Percentiles rank a stretch among this genome's conserved stretches.
Conservation (phyloP, 2,797 vertebrate species). For the Anolis apletophallus region DNA sequence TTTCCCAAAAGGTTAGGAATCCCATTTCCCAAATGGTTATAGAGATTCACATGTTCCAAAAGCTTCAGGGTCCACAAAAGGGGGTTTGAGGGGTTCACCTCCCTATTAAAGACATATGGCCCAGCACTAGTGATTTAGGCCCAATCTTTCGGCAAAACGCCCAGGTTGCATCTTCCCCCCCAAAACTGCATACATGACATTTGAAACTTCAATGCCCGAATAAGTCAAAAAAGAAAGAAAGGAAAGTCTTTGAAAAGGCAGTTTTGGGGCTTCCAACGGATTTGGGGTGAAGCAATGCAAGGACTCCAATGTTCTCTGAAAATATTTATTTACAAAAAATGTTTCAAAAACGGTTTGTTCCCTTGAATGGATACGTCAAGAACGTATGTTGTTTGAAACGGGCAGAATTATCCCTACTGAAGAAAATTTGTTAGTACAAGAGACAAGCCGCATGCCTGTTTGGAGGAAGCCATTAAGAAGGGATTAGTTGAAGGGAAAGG, state of each 20-base stretch:
- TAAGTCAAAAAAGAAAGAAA: not conserved
- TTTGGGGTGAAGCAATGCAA: slow-evolving; percentile 69
- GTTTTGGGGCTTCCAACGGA: slow-evolving; percentile 52
- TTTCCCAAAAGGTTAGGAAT: too few relatives aligned
- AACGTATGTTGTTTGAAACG: slow-evolving; percentile 16
- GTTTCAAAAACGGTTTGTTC: slow-evolving; percentile 54
- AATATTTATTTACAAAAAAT: slow-evolving; percentile 30
- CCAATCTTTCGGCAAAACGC: not conserved
- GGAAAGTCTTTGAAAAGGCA: slow-evolving; percentile 51
- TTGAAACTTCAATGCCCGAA: slow-evolving; percentile 53
- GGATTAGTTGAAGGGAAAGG: slow-evolving; percentile 86
- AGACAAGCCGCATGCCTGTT: slow-evolving; percentile 88
- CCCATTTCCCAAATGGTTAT: too few relatives aligned
- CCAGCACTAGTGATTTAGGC: not conserved
- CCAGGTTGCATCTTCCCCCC: not conserved
- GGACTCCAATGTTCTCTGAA: slow-evolving; percentile 26
- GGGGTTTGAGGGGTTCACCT: too few relatives aligned
- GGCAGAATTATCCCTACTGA: slow-evolving; percentile 63
- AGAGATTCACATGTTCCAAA: too few relatives aligned
- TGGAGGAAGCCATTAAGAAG: slow-evolving; percentile 81
- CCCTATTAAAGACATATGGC: too few relatives aligned
- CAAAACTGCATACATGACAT: slow-evolving; percentile 23
- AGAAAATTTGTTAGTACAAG: slow-evolving; percentile 75
- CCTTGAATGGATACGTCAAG: slow-evolving; percentile 30
- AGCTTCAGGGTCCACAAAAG: too few relatives aligned